Evolutionary conservation across 2,113 vertebrate genomes (phyloP).

Genomic region (Oncorhynchus nerka): DNA sequence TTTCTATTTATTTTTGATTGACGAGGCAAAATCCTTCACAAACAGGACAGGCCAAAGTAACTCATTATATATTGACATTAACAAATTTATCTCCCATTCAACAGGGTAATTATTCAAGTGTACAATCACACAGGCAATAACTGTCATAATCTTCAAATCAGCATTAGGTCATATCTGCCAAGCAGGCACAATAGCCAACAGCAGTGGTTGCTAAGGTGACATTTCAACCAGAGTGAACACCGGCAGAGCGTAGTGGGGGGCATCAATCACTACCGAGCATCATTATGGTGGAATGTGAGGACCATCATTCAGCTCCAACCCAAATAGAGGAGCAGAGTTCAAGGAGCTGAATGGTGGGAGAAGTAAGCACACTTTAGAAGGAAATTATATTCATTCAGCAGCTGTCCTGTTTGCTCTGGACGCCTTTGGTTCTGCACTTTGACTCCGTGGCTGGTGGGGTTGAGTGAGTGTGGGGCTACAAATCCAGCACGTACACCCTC

Average conservation of each 20-base stretch:
- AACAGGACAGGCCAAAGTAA: not conserved
- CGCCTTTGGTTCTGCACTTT: conserved; percentile 25
- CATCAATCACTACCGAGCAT: conserved; percentile 57
- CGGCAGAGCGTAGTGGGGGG: conserved; percentile 18
- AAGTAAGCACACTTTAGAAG: conserved; percentile 45
- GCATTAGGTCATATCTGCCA: conserved; percentile 26
- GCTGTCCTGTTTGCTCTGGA: conserved; percentile 56
- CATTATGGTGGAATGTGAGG: conserved; percentile 48
- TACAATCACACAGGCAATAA: conserved; percentile 29
- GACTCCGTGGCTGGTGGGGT: not conserved
- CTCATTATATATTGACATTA: not conserved
- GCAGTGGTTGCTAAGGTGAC: conserved; percentile 47
- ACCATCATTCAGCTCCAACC: conserved; percentile 52
- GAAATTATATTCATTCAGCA: conserved; percentile 61
- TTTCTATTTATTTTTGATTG: conserved; percentile 6
- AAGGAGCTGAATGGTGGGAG: conserved; percentile 22
- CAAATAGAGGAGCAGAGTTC: conserved; percentile 48
- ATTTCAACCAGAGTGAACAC: conserved; percentile 27
- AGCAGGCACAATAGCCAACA: conserved; percentile 33
- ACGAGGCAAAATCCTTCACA: not conserved
- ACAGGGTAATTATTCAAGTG: conserved; percentile 19
- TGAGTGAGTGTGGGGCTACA: not conserved
- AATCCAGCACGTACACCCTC: not conserved
- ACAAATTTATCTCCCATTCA: conserved; percentile 4
- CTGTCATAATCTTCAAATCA: conserved; percentile 33